phyloP scores from a whole-genome alignment of 2,888 invertebrate genomes.

The Smittia aterrima region DNA sequence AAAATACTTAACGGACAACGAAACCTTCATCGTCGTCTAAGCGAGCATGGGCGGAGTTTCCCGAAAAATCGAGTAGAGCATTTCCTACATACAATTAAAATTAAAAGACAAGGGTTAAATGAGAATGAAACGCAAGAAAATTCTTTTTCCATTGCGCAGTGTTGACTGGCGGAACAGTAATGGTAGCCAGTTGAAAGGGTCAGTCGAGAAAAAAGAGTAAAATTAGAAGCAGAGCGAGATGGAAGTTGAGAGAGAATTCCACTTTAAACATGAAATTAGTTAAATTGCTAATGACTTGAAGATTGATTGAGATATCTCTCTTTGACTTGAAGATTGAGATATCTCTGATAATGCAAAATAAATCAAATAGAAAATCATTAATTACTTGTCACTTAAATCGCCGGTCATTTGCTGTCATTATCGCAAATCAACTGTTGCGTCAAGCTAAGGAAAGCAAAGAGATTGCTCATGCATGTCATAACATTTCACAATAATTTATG shows the following conservation, averaged over 20 bases:
- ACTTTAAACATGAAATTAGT: too few species aligned
- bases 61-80: neutral
- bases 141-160: neutral
- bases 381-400: too few species aligned
- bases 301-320: too few species aligned
- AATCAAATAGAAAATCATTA: too few species aligned
- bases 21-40: too few species aligned
- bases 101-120: slow-evolving; percentile 8
- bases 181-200: slow-evolving; percentile 11
- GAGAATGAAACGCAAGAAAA: neutral
- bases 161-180: neutral
- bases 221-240: neutral
- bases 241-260: neutral
- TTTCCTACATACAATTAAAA: neutral
- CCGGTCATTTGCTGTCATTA: too few species aligned
- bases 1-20: too few species aligned
- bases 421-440: too few species aligned
- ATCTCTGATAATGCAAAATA: too few species aligned
- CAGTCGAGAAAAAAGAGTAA: neutral
- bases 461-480: neutral
- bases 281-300: too few species aligned
- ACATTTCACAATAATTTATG: neutral
- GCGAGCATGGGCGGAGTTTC: neutral
- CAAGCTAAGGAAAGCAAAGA: too few species aligned
- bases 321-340: too few species aligned